Evolutionary conservation across 2,888 invertebrate genomes (phyloP), one percentile per base, ranked within the genome.

Genomic region (Actias luna): DNA sequence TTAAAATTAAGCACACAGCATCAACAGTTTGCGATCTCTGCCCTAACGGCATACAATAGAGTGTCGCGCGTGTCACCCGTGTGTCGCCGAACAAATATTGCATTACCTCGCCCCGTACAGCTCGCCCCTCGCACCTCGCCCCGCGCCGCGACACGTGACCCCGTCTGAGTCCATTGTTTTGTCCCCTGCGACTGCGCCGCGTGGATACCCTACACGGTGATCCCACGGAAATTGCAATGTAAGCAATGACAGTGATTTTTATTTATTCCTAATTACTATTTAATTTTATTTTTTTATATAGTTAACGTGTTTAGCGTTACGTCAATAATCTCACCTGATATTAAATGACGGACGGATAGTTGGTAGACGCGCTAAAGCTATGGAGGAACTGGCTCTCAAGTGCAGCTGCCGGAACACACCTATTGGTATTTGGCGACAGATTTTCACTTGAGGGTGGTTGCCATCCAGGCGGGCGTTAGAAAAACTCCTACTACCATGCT

Each of bases 21-120:
- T 68, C 74, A 74, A 74, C 64, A 63, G 84, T 88, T 82, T 14
- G 8, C 61, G 12, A 83, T 82, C 79, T 71, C 89, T 89, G 89
- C 72, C 63, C 69, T 81, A 89, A 85, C 86, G 87, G 87, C 81
- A 87, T 75, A 85, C 84, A 85, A 87, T 82, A 77, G 82, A 71
- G 69, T 70, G 65, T 68, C 64, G 75, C 92, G 89, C 85, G 91
- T 89, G 89, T 89, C 89, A 80, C 87, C 85, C 89, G 90, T 89
- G 89, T 87, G 89, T 89, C 89, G 71, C 84, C 80, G 89, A 85
- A 87, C 91, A 91, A 92, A 91, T 90, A 91, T 89, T 88, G 87
- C 91, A 87, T 87, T 89, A 85, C 85, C 76, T 68, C 68, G 71
- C 70, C 69, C 65, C 70, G 25, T 65, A 58, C 69, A 69, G 64